Conservation (phyloP, 2,888 invertebrate genomes). For the Apantesis nais region DNA sequence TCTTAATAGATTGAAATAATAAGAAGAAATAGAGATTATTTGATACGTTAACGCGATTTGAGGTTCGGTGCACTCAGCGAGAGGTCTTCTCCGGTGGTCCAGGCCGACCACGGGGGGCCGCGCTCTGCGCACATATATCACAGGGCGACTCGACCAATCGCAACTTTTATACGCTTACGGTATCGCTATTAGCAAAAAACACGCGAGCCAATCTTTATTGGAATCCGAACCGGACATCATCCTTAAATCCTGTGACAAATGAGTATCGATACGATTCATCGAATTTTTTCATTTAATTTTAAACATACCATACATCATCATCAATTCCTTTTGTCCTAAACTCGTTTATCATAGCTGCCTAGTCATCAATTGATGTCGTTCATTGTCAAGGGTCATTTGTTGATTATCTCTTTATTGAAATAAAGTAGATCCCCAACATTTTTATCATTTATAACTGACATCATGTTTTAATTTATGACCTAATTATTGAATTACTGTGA, state of each 20-base stretch:
- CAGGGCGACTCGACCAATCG: constrained; percentile 33
- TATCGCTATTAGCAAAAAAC: constrained; percentile 49
- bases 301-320: constrained; percentile 17
- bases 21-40: constrained; percentile 47
- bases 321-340: constrained; percentile 20
- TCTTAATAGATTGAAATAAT: constrained; percentile 38
- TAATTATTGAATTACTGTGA: constrained; percentile 28
- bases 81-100: constrained; percentile 61
- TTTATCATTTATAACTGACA: not conserved
- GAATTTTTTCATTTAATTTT: constrained; percentile 25
- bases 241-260: constrained; percentile 39
- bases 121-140: constrained; percentile 43
- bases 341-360: constrained; percentile 23
- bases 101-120: constrained; percentile 48
- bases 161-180: constrained; percentile 44
- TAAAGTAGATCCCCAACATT: constrained; percentile 3
- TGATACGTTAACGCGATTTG: constrained; percentile 38
- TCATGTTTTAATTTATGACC: constrained; percentile 5
- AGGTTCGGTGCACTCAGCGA: constrained; percentile 45
- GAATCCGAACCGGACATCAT: constrained; percentile 28
- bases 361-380: constrained; percentile 22
- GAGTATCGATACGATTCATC: constrained; percentile 12
- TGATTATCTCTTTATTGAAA: constrained; percentile 8
- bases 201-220: constrained; percentile 44
- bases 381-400: constrained; percentile 18